Conservation (phyloP, 2,797 vertebrate species). For the Sebastiscus tertius region DNA sequence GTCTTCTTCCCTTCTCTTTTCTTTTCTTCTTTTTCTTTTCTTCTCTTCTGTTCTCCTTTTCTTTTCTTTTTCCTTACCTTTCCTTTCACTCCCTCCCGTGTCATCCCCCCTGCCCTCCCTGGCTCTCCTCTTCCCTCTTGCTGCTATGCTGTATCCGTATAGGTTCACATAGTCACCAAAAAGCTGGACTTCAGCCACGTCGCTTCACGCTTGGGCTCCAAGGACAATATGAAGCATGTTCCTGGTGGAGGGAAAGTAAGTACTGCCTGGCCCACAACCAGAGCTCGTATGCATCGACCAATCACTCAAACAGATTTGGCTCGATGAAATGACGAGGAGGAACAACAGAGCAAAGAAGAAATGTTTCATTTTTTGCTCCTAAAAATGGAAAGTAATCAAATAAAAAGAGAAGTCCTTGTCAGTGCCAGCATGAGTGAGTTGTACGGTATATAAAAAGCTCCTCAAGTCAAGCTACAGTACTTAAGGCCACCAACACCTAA, state of each 20-base stretch:
- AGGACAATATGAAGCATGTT: conserved; percentile 99
- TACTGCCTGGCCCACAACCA: conserved; percentile 56
- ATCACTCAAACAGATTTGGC: not conserved
- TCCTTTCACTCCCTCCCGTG: conserved; percentile 15
- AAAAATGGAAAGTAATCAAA: not conserved
- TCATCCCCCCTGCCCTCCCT: not conserved
- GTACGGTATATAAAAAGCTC: not conserved
- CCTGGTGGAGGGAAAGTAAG: conserved; percentile 99
- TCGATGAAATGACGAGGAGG: not conserved
- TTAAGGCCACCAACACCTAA: not conserved
- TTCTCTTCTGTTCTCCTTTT: not conserved
- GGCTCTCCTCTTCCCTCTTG: conserved; percentile 64
- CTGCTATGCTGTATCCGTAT: conserved; percentile 88
- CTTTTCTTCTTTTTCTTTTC: conserved; percentile 65
- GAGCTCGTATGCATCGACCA: not conserved
- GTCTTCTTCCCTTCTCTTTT: conserved; percentile 57
- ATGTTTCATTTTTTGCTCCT: not conserved
- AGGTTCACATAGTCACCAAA: conserved; percentile 99
- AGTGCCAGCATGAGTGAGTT: not conserved
- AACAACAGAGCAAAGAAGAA: not conserved
- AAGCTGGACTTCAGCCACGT: conserved; percentile 99
- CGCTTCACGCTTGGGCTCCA: conserved; percentile 98
- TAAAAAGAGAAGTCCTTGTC: not conserved
- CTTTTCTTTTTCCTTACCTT: conserved; percentile 4
- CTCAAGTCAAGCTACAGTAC: not conserved